Conservation (phyloP, 1,140 invertebrate species). For the Aporrectodea caliginosa region DNA sequence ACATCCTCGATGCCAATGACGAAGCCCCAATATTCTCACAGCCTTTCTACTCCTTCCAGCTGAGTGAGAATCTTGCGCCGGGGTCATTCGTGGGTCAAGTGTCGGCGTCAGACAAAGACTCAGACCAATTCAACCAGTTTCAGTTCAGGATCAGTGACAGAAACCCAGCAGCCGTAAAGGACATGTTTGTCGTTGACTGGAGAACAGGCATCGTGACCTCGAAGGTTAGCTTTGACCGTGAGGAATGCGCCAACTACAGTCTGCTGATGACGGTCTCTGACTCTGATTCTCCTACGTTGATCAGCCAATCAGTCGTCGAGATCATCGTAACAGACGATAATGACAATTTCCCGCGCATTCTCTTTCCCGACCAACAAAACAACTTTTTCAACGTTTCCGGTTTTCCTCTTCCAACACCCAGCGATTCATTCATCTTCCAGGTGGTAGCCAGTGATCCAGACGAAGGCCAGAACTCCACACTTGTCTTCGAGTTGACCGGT, state of each 20-base stretch:
- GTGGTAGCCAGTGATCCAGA: conserved; percentile 27
- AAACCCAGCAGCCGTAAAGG: neutral
- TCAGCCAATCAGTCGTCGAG: conserved; percentile 1
- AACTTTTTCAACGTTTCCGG: neutral
- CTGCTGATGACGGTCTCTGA: conserved; percentile 79
- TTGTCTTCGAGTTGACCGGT: conserved; percentile 19
- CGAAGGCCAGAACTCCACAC: conserved; percentile 24
- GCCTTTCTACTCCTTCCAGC: conserved; percentile 23
- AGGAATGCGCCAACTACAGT: conserved; percentile 71
- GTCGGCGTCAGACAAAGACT: conserved; percentile 24
- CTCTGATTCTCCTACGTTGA: conserved; percentile 58
- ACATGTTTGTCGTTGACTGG: neutral
- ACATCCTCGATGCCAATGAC: conserved; percentile 31
- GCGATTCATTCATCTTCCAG: neutral
- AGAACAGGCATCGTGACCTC: conserved; percentile 76
- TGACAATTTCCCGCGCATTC: conserved; percentile 30
- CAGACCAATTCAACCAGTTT: conserved; percentile 24
- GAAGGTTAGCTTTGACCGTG: conserved; percentile 72
- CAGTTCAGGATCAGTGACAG: neutral
- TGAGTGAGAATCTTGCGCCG: conserved; percentile 23
- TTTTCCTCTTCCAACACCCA: neutral
- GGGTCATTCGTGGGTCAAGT: conserved; percentile 23
- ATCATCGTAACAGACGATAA: conserved; percentile 29
- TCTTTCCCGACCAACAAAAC: neutral
- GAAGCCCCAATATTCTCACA: conserved; percentile 21